phyloP scores from a whole-genome alignment of 2,888 invertebrate genomes.

The Phragmatobia fuliginosa region DNA sequence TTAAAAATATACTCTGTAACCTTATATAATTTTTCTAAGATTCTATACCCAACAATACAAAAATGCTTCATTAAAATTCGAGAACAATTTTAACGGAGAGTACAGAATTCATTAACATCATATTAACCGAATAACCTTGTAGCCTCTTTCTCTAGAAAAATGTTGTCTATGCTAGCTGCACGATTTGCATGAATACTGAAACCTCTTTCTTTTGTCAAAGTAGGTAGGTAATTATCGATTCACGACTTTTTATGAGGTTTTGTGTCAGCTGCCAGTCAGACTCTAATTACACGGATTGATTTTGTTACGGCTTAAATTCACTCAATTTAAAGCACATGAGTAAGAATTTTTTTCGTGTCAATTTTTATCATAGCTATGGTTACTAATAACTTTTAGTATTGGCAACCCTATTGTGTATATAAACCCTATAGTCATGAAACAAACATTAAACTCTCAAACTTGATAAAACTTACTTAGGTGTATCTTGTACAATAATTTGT shows the following conservation, averaged over 20 bases:
- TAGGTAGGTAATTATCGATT: background rate
- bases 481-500: background rate
- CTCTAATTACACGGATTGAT: background rate
- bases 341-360: too few relatives aligned
- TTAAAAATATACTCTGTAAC: background rate
- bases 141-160: constrained; percentile 34
- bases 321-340: background rate
- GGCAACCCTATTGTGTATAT: background rate
- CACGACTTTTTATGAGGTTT: background rate
- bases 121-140: constrained; percentile 49
- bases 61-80: constrained; percentile 41
- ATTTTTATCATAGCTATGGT: background rate
- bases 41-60: constrained; percentile 18
- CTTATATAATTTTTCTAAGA: background rate
- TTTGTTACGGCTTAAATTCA: background rate
- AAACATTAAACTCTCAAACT: background rate
- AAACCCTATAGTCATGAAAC: background rate
- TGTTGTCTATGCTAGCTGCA: constrained; percentile 27
- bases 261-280: background rate
- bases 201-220: constrained; percentile 6
- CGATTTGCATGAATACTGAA: constrained; percentile 31
- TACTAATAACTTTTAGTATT: background rate
- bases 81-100: constrained; percentile 48
- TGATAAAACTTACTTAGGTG: background rate
- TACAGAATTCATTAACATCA: constrained; percentile 53